Evolutionary conservation across 2,113 vertebrate genomes (phyloP).

Genomic region (Oreochromis spilurus): DNA sequence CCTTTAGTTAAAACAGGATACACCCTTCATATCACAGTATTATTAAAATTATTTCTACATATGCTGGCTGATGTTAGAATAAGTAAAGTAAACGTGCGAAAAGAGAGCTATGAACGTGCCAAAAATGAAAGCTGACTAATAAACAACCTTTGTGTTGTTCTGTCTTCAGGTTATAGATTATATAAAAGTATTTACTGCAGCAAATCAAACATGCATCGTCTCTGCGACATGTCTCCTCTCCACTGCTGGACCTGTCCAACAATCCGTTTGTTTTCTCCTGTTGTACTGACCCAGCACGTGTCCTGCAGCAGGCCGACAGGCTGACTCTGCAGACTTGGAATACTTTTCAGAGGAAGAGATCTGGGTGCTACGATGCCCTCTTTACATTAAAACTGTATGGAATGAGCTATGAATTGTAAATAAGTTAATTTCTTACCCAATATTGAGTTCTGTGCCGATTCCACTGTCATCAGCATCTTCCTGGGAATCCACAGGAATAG

Average conservation of each 20-base stretch:
- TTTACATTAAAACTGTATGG: background rate
- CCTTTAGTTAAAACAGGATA: background rate
- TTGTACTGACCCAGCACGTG: background rate
- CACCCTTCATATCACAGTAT: background rate
- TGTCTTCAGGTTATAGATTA: background rate
- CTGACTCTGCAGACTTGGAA: background rate
- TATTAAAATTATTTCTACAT: background rate
- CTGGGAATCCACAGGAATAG: conserved; percentile 96
- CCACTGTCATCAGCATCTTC: conserved; percentile 95
- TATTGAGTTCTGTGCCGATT: conserved; percentile 92
- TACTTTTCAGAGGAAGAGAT: background rate
- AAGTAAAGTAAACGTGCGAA: background rate
- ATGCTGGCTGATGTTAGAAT: background rate
- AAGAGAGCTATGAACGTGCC: background rate
- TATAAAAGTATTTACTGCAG: background rate
- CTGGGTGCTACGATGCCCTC: background rate
- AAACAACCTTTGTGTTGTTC: background rate
- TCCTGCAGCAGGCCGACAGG: background rate
- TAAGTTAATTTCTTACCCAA: conserved; percentile 79
- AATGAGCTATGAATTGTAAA: background rate
- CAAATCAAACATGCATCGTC: background rate
- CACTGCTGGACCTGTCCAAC: background rate
- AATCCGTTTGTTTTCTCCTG: background rate
- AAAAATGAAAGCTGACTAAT: background rate
- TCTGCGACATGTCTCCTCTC: background rate